Base-by-base conservation (phyloP, 2,888 invertebrate genomes). In the Drosophila birchii region DNA sequence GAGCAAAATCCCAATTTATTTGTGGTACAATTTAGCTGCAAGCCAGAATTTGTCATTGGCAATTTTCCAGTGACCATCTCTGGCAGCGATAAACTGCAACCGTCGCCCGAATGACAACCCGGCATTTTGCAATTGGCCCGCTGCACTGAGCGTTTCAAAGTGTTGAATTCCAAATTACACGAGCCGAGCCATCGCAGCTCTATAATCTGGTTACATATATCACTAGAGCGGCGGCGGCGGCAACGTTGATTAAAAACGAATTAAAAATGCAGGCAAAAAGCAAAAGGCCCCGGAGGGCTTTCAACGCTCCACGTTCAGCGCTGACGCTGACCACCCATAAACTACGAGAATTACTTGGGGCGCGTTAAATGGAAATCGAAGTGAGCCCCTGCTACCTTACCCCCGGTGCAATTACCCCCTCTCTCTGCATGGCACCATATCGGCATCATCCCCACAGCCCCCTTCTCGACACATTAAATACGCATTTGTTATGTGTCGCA, bases 401-500 rank as follows among this genome's bases (percentile, higher is more conserved):
- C 60, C 29, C 32, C 41, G 6, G 47, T 53, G 66, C 56, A 56
- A 47, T 68, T 55, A 53, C 29, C 58, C 45, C 67, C 54, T 34
- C 49, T 61, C 16, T 55, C 47, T n/a, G n/a, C n/a, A n/a, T n/a
- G n/a, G n/a, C n/a, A n/a, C n/a, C 23, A 18, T 32, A 29, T 5
- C 45, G 29, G n/a, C 64, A 41, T 20, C 49, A 34, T 29, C 55
- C 59, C 26, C 26, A 26, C 26, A 4, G n/a, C 61, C 67, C 51
- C 68, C 74, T 59, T 59, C 72, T 76, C 78, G 81, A 90, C 89
- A 88, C 89, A 88, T 90, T 88, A 89, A 90, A 90, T 90, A 87
- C 90, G 82, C 88, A 87, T 86, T 89, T 87, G 84, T 82, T 83
- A 86, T 79, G 63, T 83, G 89, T 81, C 85, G 85, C 81, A 80